Percentiles rank a stretch among this genome's conserved stretches.
Evolutionary conservation across 2,113 vertebrate genomes (phyloP).

Genomic region (Zingel zingel): DNA sequence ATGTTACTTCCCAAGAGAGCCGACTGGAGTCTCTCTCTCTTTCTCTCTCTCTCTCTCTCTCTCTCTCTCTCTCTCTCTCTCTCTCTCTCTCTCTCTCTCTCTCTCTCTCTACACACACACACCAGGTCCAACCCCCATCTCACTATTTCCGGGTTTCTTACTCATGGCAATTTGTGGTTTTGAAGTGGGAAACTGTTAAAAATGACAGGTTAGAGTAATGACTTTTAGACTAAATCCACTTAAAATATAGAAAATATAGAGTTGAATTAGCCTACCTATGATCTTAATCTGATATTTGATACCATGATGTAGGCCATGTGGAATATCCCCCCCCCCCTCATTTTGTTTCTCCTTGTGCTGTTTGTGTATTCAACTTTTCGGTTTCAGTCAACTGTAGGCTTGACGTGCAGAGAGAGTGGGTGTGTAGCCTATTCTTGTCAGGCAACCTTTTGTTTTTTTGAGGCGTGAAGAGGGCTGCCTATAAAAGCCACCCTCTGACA

Average conservation of each 20-base stretch:
- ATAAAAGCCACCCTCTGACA: background rate
- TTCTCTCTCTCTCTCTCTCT: conserved; percentile 17
- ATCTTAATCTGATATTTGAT: background rate
- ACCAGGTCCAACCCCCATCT: conserved; percentile 46
- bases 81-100: background rate
- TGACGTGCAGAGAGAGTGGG: conserved; percentile 39
- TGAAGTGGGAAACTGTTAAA: conserved; percentile 32
- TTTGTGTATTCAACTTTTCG: conserved; percentile 18
- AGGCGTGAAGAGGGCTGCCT: conserved; percentile 9
- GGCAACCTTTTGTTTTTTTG: conserved; percentile 49
- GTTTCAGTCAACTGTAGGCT: conserved; percentile 13
- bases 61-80: conserved; percentile 33
- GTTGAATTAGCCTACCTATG: background rate
- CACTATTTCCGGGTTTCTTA: conserved; percentile 81
- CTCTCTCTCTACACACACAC: background rate
- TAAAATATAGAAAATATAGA: accelerated
- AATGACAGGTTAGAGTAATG: conserved; percentile 4
- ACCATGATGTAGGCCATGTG: background rate
- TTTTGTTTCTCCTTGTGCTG: background rate
- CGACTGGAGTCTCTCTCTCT: conserved; percentile 26
- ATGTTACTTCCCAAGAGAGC: conserved; percentile 43
- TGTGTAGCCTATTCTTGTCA: conserved; percentile 72
- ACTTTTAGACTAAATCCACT: background rate
- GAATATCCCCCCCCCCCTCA: background rate
- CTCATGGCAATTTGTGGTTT: conserved; percentile 48